Conservation (phyloP, 2,797 vertebrate species). For the Toxotes lorentzi region DNA sequence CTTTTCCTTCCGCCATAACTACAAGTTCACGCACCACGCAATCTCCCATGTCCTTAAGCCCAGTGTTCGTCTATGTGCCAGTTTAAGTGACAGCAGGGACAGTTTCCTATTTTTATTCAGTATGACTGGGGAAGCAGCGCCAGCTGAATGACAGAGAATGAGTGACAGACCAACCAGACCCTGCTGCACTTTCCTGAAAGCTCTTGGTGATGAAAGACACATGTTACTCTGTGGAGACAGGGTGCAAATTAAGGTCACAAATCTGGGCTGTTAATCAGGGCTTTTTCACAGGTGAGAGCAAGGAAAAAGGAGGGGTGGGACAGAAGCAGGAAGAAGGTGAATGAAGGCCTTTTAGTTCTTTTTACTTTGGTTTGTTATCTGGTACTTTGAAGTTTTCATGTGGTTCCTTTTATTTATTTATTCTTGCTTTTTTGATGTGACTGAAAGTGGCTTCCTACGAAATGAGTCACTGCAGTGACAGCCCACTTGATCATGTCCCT, state of each 20-base stretch:
- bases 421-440: conserved; percentile 36
- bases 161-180: conserved; percentile 67
- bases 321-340: conserved; percentile 56
- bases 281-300: conserved; percentile 69
- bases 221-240: conserved; percentile 51
- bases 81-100: conserved; percentile 63
- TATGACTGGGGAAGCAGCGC: conserved; percentile 35
- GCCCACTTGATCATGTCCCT: conserved; percentile 49
- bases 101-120: conserved; percentile 65
- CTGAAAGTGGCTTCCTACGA: conserved; percentile 49
- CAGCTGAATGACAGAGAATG: conserved; percentile 63
- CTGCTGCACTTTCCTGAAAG: conserved; percentile 64
- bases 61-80: conserved; percentile 46
- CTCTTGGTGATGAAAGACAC: conserved; percentile 65
- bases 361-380: conserved; percentile 57
- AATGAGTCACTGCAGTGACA: conserved; percentile 46
- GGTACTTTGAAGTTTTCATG: conserved; percentile 34
- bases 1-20: conserved; percentile 41
- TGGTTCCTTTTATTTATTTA: conserved; percentile 8
- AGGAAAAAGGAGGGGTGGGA: conserved; percentile 30
- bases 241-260: conserved; percentile 70
- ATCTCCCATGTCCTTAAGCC: conserved; percentile 42
- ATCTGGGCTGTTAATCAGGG: conserved; percentile 70
- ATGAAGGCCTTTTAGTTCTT: conserved; percentile 48
- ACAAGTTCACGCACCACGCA: conserved; percentile 15